Evolutionary conservation across 2,113 vertebrate genomes (phyloP).

Genomic region (Tamias sibiricus): DNA sequence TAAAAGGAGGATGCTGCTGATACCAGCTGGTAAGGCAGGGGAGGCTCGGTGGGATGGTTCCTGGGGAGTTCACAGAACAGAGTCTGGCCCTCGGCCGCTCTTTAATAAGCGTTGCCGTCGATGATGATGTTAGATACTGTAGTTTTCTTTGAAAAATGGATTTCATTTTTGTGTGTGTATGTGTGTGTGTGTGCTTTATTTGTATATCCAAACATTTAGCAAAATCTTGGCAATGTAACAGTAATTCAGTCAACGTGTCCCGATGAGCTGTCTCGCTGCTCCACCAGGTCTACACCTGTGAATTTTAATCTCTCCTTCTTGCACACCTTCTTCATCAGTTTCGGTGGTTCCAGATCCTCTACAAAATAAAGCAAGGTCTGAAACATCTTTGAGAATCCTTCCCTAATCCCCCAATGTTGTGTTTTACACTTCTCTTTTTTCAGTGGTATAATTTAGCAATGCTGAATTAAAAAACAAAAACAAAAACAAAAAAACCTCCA

Average conservation of each 20-base stretch:
- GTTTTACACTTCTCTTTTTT: background rate
- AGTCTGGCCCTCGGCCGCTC: too few species aligned
- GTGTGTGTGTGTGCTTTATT: background rate
- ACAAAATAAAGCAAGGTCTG: background rate
- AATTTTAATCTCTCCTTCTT: background rate
- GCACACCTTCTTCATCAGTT: background rate
- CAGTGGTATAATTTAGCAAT: background rate
- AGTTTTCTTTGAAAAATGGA: background rate
- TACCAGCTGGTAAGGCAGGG: background rate
- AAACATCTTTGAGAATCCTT: background rate
- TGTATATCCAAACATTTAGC: background rate
- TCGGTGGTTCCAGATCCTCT: background rate
- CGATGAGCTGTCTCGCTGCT: background rate
- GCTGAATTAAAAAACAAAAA: background rate
- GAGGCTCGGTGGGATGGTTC: background rate
- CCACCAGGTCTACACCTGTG: background rate
- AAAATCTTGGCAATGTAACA: background rate
- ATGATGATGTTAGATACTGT: background rate
- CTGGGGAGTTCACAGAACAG: background rate
- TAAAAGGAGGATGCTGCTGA: background rate
- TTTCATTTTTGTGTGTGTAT: conserved; percentile 37
- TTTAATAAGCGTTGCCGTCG: background rate
- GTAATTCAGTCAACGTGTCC: background rate
- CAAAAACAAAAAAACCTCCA: background rate
- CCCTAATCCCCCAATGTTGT: too few species aligned